Base-by-base conservation (phyloP, 2,888 invertebrate genomes). In the Nycteola revayana region DNA sequence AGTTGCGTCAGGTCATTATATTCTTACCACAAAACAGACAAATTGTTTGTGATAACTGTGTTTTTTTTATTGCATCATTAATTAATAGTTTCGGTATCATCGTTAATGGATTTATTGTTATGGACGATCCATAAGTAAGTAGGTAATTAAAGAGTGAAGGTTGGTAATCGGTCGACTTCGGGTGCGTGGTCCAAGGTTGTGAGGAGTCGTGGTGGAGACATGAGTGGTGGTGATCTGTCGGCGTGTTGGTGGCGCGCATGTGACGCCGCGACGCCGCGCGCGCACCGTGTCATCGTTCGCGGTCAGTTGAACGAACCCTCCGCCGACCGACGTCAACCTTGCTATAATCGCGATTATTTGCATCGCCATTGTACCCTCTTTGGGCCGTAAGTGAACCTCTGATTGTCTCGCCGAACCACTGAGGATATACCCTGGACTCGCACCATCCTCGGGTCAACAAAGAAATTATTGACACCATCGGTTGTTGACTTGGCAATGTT, bases 221-320 rank as follows among this genome's bases (percentile, higher is more conserved):
- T 28, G 10, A 37, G 28, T 26, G 50, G 32, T 26, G 49, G 42
- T 36, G 45, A 49, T 51, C 47, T 42, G 44, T 46, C 53, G 58
- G 58, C 52, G 58, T 56, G 51, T 48, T 42, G 47, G 39, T 38
- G 50, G 53, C 56, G 56, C 60, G 56, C 60, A 49, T 59, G 69
- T 62, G 63, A 56, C 78, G 81, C 68, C 78, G 77, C 79, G 83
- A 74, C 78, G 80, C 75, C 75, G 74, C 71, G 64, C 64, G 75
- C 76, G 75, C 75, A 57, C 72, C 81, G 87, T 86, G 88, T 87
- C 88, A 87, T 88, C 87, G 88, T 51, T 86, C 87, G 85, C 85
- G 80, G 84, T 83, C 85, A 85, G 88, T 87, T 87, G 82, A 88
- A 87, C 87, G 88, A 87, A 86, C 88, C 87, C 81, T 75, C 79